Evolutionary conservation across 2,888 invertebrate genomes (phyloP).

Genomic region (Cacoxenus indagator): DNA sequence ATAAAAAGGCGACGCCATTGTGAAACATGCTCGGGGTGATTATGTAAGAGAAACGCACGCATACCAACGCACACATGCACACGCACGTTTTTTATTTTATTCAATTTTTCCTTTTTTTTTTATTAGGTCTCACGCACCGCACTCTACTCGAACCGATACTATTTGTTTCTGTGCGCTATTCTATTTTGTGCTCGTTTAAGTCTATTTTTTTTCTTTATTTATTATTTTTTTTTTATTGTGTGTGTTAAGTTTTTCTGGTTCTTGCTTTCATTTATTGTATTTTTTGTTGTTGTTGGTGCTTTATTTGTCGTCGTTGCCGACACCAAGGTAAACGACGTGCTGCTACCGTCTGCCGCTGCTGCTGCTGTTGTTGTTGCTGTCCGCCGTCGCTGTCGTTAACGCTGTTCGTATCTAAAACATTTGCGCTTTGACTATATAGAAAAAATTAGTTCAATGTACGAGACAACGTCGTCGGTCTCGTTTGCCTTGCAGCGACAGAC

Average conservation of each 20-base stretch:
- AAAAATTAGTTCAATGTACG: constrained; percentile 60
- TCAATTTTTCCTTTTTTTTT: neutral
- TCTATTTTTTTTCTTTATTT: neutral
- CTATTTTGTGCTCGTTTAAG: neutral
- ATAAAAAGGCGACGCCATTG: neutral
- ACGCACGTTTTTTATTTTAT: neutral
- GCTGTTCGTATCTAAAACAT: constrained; percentile 61
- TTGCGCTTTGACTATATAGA: constrained; percentile 62
- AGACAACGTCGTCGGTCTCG: constrained; percentile 23
- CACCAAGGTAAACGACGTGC: neutral
- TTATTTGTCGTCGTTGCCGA: constrained; percentile 19
- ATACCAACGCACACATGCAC: neutral
- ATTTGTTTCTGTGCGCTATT: neutral
- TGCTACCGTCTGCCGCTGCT: constrained; percentile 35
- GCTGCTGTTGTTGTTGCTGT: constrained; percentile 22
- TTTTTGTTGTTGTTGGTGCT: constrained; percentile 20
- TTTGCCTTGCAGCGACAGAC: constrained; percentile 9
- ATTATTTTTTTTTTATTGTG: neutral
- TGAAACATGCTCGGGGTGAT: neutral
- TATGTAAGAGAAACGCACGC: constrained; percentile 11
- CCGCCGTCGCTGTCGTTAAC: constrained; percentile 37
- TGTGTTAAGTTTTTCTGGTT: neutral
- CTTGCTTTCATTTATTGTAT: constrained; percentile 7
- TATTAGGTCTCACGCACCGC: neutral
- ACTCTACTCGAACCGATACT: neutral